These are phyloP conservation scores for Thryonomys swinderianus DNA, from an alignment of 2,113 vertebrate species.

Conservation along the genomic window DNA sequence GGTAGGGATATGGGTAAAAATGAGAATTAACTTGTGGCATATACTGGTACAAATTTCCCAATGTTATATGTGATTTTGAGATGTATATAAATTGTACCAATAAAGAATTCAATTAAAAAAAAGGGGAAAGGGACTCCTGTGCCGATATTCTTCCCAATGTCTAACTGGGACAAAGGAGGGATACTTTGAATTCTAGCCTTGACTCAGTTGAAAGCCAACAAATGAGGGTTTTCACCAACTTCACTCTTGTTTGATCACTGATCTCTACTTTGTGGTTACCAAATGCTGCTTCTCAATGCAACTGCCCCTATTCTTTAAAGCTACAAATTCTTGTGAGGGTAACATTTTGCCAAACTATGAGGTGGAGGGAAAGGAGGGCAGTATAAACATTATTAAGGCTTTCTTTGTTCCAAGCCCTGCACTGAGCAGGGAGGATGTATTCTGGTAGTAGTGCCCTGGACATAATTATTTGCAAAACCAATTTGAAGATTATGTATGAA, in stretches of 20 bases:
- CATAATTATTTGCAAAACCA: constrained; percentile 36
- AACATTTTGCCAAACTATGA: constrained; percentile 26
- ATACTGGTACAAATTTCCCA: no score
- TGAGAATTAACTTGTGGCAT: no score
- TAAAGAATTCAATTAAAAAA: no score
- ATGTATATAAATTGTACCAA: no score
- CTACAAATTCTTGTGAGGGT: background rate
- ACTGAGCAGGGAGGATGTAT: background rate
- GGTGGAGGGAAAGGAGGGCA: background rate
- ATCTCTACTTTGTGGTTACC: background rate
- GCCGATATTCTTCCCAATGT: background rate
- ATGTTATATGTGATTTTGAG: no score
- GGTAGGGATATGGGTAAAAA: no score
- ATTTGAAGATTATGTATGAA: background rate
- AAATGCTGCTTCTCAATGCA: background rate
- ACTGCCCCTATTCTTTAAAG: constrained; percentile 28
- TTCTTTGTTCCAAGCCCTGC: background rate
- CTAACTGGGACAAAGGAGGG: background rate
- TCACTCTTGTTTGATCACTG: background rate
- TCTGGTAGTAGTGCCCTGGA: constrained; percentile 14
- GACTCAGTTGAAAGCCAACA: background rate
- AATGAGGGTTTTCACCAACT: background rate
- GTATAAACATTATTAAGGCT: background rate
- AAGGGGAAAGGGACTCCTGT: background rate
- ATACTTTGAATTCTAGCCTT: background rate